phyloP scores from a whole-genome alignment of 2,113 vertebrate species.

The Ranitomeya variabilis region DNA sequence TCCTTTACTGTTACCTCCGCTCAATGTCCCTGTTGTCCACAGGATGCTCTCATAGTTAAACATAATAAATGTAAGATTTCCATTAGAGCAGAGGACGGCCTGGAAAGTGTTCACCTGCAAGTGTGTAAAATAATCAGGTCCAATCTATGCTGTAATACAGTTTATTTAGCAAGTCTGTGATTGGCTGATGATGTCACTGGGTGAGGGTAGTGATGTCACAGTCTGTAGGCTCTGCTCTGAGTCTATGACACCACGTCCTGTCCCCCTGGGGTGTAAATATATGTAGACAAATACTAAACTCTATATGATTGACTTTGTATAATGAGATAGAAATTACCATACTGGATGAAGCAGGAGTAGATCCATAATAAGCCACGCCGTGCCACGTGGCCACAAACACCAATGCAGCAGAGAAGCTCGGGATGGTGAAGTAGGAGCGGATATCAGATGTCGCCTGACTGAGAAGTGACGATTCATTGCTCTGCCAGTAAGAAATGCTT shows the following conservation, averaged over 20 bases:
- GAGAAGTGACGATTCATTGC: neutral
- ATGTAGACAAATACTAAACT: too few species aligned
- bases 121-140: neutral
- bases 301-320: neutral
- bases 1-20: neutral
- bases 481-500: slow-evolving; percentile 64
- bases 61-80: slow-evolving; percentile 63
- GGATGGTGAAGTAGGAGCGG: slow-evolving; percentile 60
- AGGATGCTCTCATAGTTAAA: slow-evolving; percentile 68
- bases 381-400: slow-evolving; percentile 76
- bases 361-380: slow-evolving; percentile 55
- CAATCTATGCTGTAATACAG: neutral
- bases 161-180: neutral
- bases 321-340: neutral
- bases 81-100: slow-evolving; percentile 65
- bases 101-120: slow-evolving; percentile 65
- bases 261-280: too few species aligned
- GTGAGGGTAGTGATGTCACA: neutral
- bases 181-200: neutral
- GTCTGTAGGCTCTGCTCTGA: neutral
- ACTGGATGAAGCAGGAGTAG: neutral
- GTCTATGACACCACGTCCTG: neutral
- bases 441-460: slow-evolving; percentile 62
- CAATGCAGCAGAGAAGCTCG: slow-evolving; percentile 57
- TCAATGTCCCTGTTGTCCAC: neutral